These are phyloP conservation scores for Brachionus plicatilis DNA, from an alignment of 1,140 invertebrate genomes.

Conservation along the genomic window DNA sequence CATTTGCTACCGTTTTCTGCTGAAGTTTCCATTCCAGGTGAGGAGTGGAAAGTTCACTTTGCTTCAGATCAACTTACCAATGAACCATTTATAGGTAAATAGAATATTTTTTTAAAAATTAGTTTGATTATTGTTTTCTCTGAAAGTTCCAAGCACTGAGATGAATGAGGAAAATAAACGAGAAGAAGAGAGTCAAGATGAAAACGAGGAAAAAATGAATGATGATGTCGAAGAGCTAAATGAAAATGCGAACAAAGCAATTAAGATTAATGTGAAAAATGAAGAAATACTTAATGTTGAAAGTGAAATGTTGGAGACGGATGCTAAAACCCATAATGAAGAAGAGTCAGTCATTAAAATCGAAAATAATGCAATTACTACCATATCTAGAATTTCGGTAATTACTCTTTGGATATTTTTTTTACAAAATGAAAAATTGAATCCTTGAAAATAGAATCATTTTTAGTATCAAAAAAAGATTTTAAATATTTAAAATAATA, in stretches of 20 bases:
- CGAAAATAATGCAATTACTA: not conserved
- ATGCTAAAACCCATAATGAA: not conserved
- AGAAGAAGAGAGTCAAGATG: not conserved
- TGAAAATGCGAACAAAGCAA: not conserved
- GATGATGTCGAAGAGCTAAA: not conserved
- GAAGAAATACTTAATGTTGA: not conserved
- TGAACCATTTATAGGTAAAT: constrained; percentile 14
- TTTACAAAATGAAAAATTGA: no score
- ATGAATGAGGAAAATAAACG: constrained; percentile 1
- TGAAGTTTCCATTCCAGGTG: constrained; percentile 48
- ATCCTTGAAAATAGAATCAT: not conserved
- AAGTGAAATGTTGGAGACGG: not conserved
- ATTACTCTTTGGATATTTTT: not conserved
- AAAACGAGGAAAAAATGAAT: not conserved
- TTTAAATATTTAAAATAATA: no score
- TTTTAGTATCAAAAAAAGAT: no score
- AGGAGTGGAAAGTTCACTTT: constrained; percentile 33
- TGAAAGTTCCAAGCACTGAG: constrained; percentile 1
- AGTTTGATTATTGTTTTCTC: not conserved
- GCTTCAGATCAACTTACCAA: constrained; percentile 7
- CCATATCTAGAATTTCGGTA: not conserved
- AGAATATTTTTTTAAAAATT: not conserved
- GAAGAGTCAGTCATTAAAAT: not conserved
- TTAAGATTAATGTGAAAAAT: not conserved
- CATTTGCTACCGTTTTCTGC: constrained; percentile 46